A percentile compares a stretch with the other conserved stretches of the same genome.
These are phyloP conservation scores for Machimus rusticus DNA, from an alignment of 2,888 invertebrate species.

Conservation along the genomic window DNA sequence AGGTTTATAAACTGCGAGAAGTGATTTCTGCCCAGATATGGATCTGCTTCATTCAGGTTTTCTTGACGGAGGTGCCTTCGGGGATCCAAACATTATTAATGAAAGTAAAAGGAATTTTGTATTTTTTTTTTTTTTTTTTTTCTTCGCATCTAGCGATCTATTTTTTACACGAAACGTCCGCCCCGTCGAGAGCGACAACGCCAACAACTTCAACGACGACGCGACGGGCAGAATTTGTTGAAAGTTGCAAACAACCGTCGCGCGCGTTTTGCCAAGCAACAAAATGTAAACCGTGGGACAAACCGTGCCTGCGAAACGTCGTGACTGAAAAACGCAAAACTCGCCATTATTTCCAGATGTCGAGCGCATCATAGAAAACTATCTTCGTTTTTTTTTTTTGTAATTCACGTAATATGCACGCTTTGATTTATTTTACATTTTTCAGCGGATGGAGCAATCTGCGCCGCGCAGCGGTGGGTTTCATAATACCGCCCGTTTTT, in stretches of 20 bases:
- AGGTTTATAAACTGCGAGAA: background rate
- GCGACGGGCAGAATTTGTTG: background rate
- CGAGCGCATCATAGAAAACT: slow-evolving; percentile 7
- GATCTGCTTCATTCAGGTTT: background rate
- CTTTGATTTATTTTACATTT: background rate
- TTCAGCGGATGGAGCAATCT: background rate
- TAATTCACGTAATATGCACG: slow-evolving; percentile 6
- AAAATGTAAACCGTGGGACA: slow-evolving; percentile 29
- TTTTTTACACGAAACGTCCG: background rate
- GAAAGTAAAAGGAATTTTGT: background rate
- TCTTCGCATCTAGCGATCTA: background rate
- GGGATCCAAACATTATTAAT: background rate
- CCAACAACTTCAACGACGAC: background rate
- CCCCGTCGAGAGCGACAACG: background rate
- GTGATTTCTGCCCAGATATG: background rate
- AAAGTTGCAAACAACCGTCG: background rate
- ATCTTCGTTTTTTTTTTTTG: background rate
- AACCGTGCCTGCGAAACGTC: background rate
- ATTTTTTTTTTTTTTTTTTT: background rate
- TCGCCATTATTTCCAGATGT: background rate
- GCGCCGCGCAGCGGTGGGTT: background rate
- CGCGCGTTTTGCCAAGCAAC: background rate
- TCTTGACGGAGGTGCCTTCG: background rate
- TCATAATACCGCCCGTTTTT: background rate
- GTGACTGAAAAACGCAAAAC: slow-evolving; percentile 4